Evolutionary conservation across 1,140 invertebrate species (phyloP), one percentile per base, ranked within the genome.

Genomic region (Ylistrum balloti): DNA sequence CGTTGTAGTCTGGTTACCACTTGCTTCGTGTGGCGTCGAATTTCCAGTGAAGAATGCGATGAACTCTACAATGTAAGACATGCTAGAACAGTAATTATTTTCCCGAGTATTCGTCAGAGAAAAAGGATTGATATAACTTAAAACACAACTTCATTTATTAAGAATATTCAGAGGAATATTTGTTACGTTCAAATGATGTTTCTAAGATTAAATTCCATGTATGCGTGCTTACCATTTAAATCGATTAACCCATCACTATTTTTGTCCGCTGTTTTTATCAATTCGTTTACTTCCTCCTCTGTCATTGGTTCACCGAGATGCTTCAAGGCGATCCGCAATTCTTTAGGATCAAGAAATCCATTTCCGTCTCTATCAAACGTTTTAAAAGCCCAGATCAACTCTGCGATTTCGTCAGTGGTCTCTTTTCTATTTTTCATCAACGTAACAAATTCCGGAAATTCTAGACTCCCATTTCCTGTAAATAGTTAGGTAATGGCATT

Each of bases 221-320:
- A n/a, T n/a, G n/a, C n/a, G 22, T 3, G 86, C 87, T 86, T 17
- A 90, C 90, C 90, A n/a, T 90, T 85, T 22, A 88, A 74, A 90
- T 90, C 90, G 41, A 90, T 86, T 32, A 86, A 41, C n/a, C 90
- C 87, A 33, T 88, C 87, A 15, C 86, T n/a, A 33, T 88, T 88
- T 33, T 33, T 86, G 56, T 88, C 87, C 10, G 87, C 90, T 85
- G 85, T 15, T 22, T 90, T 86, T 28, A 90, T 88, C 45, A 90
- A 45, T 33, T 85, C 38, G 20, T 88, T 38, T n/a, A 90, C 88
- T 90, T 90, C 90, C 45, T 38, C 85, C 11, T 90, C 90, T 32
- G 87, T 56, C 48, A 90, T 13, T 20, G 38, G 48, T 33, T 90
- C 87, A 7, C 90, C 90, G 20, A 90, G n/a, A 33, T 32, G 32